Evolutionary conservation across 2,888 invertebrate species (phyloP).

Genomic region (Heliconius erato): DNA sequence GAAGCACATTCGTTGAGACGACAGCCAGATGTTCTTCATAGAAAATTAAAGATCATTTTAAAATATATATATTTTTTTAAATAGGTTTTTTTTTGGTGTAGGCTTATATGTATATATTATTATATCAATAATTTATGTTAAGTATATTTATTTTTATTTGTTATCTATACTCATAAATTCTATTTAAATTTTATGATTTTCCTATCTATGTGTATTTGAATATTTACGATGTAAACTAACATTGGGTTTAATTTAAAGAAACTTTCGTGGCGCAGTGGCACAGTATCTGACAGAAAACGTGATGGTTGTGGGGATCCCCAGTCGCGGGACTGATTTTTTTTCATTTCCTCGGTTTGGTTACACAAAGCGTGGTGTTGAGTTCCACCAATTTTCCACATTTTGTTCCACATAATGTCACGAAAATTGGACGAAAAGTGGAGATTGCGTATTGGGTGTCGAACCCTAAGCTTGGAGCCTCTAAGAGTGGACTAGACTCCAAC

Average conservation of each 20-base stretch:
- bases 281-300: too few relatives aligned
- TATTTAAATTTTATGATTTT: too few relatives aligned
- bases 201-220: neutral
- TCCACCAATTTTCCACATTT: too few relatives aligned
- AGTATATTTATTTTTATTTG: too few relatives aligned
- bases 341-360: neutral
- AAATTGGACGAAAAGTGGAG: neutral
- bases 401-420: neutral
- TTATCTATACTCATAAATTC: too few relatives aligned
- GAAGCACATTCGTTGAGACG: slow-evolving; percentile 42
- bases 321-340: neutral
- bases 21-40: slow-evolving; percentile 28
- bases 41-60: neutral
- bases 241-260: neutral
- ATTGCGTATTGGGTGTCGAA: too few relatives aligned
- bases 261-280: neutral
- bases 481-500: too few relatives aligned
- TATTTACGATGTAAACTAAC: neutral
- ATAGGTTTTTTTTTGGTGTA: neutral
- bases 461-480: too few relatives aligned
- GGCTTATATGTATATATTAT: too few relatives aligned
- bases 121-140: too few relatives aligned
- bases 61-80: neutral
- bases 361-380: neutral
- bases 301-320: too few relatives aligned